Evolutionary conservation across 2,888 invertebrate genomes (phyloP).

Genomic region (Spisula subtruncata): DNA sequence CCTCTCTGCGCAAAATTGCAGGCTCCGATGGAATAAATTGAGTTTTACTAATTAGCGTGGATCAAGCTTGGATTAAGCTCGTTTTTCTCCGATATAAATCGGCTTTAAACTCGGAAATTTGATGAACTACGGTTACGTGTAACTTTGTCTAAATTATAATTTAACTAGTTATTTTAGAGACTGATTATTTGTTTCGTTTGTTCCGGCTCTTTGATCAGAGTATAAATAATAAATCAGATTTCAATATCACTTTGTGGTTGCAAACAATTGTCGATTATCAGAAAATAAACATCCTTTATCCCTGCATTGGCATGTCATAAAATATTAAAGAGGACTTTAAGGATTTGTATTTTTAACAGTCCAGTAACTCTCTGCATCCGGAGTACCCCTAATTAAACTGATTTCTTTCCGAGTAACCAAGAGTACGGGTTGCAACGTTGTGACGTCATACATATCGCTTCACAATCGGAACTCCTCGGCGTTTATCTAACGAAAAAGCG

Average conservation of each 20-base stretch:
- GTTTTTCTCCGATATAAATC: slow-evolving; percentile 23
- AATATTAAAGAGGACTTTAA: slow-evolving; percentile 22
- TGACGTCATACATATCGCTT: too few relatives aligned
- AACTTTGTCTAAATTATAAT: slow-evolving; percentile 8
- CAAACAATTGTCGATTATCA: slow-evolving; percentile 19
- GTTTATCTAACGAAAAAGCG: too few relatives aligned
- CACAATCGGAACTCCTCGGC: too few relatives aligned
- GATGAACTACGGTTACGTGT: slow-evolving; percentile 17
- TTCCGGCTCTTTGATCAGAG: slow-evolving; percentile 15
- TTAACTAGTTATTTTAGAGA: background rate
- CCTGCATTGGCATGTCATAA: slow-evolving; percentile 25
- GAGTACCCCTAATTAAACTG: slow-evolving; percentile 4
- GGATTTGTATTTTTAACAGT: slow-evolving; percentile 20
- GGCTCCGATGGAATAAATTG: slow-evolving; percentile 9
- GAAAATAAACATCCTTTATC: slow-evolving; percentile 22
- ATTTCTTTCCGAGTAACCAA: slow-evolving; percentile 17
- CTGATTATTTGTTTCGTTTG: slow-evolving; percentile 19
- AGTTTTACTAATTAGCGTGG: slow-evolving; percentile 14
- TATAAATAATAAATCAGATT: slow-evolving; percentile 13
- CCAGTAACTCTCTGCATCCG: background rate
- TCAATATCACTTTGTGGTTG: slow-evolving; percentile 30
- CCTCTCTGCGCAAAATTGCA: slow-evolving; percentile 4
- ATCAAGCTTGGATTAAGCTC: background rate
- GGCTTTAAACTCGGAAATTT: slow-evolving; percentile 29
- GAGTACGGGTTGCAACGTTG: background rate